These are phyloP conservation scores for Cheilosia vulpina DNA, from an alignment of 2,888 invertebrate species.

Conservation along the genomic window DNA sequence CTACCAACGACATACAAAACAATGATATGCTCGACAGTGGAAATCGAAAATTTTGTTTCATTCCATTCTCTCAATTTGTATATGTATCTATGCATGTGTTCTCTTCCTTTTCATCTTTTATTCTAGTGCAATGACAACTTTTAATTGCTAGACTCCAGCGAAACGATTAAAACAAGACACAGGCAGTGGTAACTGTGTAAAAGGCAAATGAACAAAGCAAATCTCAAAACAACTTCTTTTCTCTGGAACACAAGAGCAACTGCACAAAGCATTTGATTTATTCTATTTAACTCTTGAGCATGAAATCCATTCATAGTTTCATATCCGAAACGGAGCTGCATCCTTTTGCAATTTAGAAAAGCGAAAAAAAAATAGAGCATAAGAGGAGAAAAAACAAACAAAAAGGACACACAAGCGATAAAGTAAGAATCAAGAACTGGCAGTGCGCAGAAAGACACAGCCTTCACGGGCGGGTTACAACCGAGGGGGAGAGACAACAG, in stretches of 20 bases:
- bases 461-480: constrained; percentile 11
- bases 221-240: constrained; percentile 26
- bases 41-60: constrained; percentile 35
- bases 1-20: constrained; percentile 18
- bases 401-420: constrained; percentile 19
- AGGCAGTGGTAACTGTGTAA: constrained; percentile 4
- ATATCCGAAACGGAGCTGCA: constrained; percentile 68
- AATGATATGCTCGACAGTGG: constrained; percentile 67
- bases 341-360: constrained; percentile 52
- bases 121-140: constrained; percentile 61
- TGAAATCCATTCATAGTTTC: constrained; percentile 70
- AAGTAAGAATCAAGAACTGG: background rate
- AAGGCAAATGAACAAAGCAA: constrained; percentile 13
- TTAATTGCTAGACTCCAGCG: constrained; percentile 53
- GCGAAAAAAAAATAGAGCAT: constrained; percentile 17
- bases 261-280: constrained; percentile 37
- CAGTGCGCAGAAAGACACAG: constrained; percentile 54
- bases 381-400: background rate
- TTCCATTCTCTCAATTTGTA: constrained; percentile 11
- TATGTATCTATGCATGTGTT: constrained; percentile 42
- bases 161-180: constrained; percentile 36
- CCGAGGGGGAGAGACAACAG: background rate
- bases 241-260: constrained; percentile 14
- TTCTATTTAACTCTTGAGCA: constrained; percentile 64
- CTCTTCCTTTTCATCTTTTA: constrained; percentile 43